Evolutionary conservation across 2,888 invertebrate genomes (phyloP).

Genomic region (Monochamus alternatus): DNA sequence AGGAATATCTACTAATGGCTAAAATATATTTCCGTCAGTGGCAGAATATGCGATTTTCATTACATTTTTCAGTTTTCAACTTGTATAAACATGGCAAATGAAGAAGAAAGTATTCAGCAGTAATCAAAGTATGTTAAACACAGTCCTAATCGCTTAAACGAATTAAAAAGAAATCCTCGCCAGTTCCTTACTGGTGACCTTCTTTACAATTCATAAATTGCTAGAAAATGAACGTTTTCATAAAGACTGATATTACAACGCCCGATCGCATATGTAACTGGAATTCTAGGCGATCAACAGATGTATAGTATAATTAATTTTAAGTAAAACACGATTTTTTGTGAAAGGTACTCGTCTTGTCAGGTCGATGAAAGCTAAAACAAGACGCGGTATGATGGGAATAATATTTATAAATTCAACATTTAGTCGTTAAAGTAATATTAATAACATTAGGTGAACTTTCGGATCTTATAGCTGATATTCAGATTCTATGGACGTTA

Average conservation of each 20-base stretch:
- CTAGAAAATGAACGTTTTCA: neutral
- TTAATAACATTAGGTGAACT: no score
- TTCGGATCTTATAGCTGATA: no score
- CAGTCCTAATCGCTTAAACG: slow-evolving; percentile 8
- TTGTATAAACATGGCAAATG: neutral
- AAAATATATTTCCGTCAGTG: no score
- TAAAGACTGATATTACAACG: neutral
- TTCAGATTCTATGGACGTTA: no score
- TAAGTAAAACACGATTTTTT: neutral
- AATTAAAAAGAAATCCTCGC: slow-evolving; percentile 29
- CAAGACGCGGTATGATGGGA: no score
- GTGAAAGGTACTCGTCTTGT: neutral
- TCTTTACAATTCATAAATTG: slow-evolving; percentile 22
- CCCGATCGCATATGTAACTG: neutral
- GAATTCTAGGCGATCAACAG: neutral
- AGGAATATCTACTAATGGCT: no score
- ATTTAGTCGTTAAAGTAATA: no score
- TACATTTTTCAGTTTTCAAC: no score
- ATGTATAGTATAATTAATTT: neutral
- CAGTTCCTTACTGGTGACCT: slow-evolving; percentile 15
- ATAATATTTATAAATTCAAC: no score
- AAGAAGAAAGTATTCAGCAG: neutral
- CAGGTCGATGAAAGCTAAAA: neutral
- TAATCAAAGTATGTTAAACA: slow-evolving; percentile 20
- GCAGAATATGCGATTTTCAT: no score